These are phyloP conservation scores for Drosophila yooni DNA, from an alignment of 2,888 invertebrate species.

Conservation along the genomic window DNA sequence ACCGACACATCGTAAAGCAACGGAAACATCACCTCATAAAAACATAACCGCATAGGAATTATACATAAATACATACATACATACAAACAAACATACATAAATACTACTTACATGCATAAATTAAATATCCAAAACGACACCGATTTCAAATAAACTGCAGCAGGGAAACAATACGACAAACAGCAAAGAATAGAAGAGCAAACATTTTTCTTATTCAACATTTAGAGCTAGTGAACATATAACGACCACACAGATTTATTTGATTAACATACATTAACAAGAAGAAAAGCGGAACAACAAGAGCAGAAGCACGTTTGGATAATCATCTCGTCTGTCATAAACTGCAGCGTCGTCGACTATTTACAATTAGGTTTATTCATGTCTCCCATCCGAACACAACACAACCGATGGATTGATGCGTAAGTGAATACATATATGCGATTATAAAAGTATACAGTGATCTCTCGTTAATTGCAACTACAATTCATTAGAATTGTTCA, in stretches of 20 bases:
- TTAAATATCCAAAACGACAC: constrained; percentile 50
- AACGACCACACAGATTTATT: constrained; percentile 39
- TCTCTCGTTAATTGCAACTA: neutral
- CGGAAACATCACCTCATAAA: constrained; percentile 60
- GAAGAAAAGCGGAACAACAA: constrained; percentile 12
- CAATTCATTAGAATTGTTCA: neutral
- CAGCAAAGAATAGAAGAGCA: constrained; percentile 21
- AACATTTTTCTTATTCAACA: constrained; percentile 31
- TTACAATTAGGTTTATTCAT: constrained; percentile 35
- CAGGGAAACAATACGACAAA: constrained; percentile 58
- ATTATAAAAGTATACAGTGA: neutral
- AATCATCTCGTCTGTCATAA: constrained; percentile 31
- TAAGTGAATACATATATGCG: constrained; percentile 33
- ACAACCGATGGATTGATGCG: constrained; percentile 38
- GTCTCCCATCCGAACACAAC: constrained; percentile 20
- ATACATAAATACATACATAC: constrained; percentile 10
- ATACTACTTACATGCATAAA: constrained; percentile 28
- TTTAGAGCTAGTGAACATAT: constrained; percentile 43
- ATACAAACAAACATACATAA: constrained; percentile 27
- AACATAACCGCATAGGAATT: constrained; percentile 51
- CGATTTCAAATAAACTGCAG: constrained; percentile 63
- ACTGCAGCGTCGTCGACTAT: constrained; percentile 33
- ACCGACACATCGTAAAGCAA: constrained; percentile 42
- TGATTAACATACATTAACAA: constrained; percentile 40
- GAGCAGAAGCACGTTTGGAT: constrained; percentile 31